Evolutionary conservation across 2,797 vertebrate genomes (phyloP).

Genomic region (Myiotriccus ornatus): DNA sequence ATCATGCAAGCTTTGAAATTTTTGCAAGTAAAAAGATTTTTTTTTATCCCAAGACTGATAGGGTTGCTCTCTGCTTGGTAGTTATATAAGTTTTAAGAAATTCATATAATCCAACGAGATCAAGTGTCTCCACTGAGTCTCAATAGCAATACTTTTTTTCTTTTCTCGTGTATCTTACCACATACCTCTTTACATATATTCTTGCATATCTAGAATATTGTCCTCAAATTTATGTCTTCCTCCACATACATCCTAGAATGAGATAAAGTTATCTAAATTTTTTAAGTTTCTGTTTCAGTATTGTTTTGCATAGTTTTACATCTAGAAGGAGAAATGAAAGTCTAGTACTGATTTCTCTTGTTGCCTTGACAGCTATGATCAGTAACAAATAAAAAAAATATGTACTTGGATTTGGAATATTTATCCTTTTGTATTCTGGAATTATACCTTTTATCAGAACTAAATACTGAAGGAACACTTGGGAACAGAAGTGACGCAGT

Average conservation of each 20-base stretch:
- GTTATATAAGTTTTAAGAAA: neutral
- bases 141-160: neutral
- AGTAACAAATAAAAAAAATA: neutral
- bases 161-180: neutral
- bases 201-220: neutral
- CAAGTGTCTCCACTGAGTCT: neutral
- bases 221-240: neutral
- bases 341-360: neutral
- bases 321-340: neutral
- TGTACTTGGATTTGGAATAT: neutral
- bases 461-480: neutral
- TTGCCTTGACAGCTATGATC: neutral
- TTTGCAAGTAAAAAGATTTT: neutral
- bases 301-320: neutral
- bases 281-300: neutral
- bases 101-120: neutral
- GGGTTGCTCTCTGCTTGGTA: neutral
- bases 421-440: neutral
- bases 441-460: neutral
- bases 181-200: neutral
- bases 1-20: neutral
- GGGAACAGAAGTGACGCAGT: neutral
- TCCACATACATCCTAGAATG: neutral
- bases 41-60: neutral
- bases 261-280: neutral